A percentile compares a stretch with the other conserved stretches of the same genome.
Evolutionary conservation across 2,797 vertebrate species (phyloP).

Genomic region (Molossus alvarezi): DNA sequence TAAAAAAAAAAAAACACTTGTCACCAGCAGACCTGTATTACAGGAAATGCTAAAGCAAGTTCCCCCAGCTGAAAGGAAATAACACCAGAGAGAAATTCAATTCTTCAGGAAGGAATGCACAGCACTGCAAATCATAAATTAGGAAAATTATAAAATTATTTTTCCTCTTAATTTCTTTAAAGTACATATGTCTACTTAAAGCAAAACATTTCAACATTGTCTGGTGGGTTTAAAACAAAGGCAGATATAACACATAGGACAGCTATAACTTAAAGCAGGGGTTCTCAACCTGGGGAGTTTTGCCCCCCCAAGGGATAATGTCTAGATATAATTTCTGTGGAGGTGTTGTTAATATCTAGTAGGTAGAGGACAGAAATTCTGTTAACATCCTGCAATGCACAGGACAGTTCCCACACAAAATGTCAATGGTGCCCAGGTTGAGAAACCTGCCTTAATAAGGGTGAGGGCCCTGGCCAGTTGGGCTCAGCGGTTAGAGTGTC

Average conservation of each 20-base stretch:
- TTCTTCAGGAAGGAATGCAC: neutral
- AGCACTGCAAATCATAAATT: neutral
- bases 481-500: too few species aligned
- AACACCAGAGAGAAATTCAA: constrained; percentile 3
- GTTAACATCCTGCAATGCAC: neutral
- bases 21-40: neutral
- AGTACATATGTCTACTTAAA: neutral
- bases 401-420: neutral
- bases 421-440: neutral
- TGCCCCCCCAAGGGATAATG: neutral
- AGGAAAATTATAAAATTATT: neutral
- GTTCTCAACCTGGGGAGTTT: neutral
- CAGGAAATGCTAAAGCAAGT: neutral
- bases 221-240: neutral
- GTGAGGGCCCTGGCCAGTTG: too few species aligned
- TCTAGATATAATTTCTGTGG: neutral
- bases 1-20: neutral
- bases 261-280: neutral
- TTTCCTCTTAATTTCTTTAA: constrained; percentile 45
- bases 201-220: neutral
- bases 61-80: neutral
- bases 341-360: neutral
- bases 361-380: neutral
- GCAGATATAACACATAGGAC: neutral
- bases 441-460: neutral